Evolutionary conservation across 2,113 vertebrate species (phyloP).

Genomic region (Silurus asotus): DNA sequence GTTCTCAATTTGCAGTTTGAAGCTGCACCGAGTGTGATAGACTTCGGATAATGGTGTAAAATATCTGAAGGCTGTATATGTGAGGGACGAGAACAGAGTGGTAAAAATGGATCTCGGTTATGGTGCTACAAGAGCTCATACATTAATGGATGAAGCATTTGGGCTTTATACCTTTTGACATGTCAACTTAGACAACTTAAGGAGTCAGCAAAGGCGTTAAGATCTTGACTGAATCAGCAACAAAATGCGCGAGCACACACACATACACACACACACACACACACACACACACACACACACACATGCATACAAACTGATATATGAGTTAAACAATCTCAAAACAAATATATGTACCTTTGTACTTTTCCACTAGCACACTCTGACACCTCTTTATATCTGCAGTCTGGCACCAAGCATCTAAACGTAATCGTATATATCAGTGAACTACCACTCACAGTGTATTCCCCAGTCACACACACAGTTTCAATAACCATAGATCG

Average conservation of each 20-base stretch:
- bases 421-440: not conserved
- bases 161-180: slow-evolving; percentile 50
- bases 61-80: not conserved
- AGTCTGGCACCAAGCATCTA: not conserved
- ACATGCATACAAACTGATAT: not conserved
- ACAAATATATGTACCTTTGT: not conserved
- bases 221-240: slow-evolving; percentile 53
- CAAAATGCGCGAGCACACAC: not conserved
- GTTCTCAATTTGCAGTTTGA: not conserved
- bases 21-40: not conserved
- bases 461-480: not conserved
- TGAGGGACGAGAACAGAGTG: not conserved
- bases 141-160: slow-evolving; percentile 53
- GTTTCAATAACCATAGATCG: not conserved
- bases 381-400: not conserved
- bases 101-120: not conserved
- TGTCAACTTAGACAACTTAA: slow-evolving; percentile 64
- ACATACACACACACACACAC: slow-evolving; percentile 15
- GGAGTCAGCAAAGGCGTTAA: slow-evolving; percentile 67
- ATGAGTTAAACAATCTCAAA: not conserved
- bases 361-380: not conserved
- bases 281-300: not conserved
- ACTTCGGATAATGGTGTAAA: not conserved
- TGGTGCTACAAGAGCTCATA: slow-evolving; percentile 43
- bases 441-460: not conserved